Evolutionary conservation across 92 coral and sea anemone species (phyloP), one percentile per base, ranked within the genome.

Genomic region (Porites evermanni): DNA sequence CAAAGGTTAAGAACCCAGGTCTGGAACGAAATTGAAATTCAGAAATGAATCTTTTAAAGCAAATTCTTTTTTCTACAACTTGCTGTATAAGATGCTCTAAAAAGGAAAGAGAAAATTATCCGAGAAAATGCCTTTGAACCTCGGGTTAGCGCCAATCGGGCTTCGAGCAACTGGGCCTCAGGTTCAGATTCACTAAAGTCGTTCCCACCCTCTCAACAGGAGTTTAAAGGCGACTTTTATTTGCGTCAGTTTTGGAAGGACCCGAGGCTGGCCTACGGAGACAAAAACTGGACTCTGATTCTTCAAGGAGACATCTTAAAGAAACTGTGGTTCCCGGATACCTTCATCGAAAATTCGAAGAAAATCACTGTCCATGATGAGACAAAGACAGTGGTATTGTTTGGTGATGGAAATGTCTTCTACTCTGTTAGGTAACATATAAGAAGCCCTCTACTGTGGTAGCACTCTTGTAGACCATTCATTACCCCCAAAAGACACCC

Each of bases 181-280:
- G 11, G 23, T 17, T 9, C 26, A 24, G 72, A 18, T 14, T n/a
- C 9, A 10, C 47, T 38, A 38, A 38, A 4, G 47, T 38, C 20
- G 11, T 29, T 32, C 24, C 6, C 18, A 10, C 52, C 10, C 32
- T 44, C 60, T 12, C 47, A 20, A 76, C 75, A 89, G 92, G 92
- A 83, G 58, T 59, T 80, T 75, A 81, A 83, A 26, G 87, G 80
- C 16, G 72, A 75, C 64, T 53, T 90, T 1, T 90, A 86, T 61
- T 70, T 90, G 66, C 89, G 91, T 1, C 91, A 86, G 63, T 64
- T 75, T 10, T 90, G 93, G 93, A 81, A 72, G 66, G 93, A 90
- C 59, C 81, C 85, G 26, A 72, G 93, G 50, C 68, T 90, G 54
- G 53, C 75, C 9, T 86, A 78, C 79, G 89, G 89, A 12, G 74